Conservation (phyloP, 2,113 vertebrate species). For the Halcyon senegalensis region DNA sequence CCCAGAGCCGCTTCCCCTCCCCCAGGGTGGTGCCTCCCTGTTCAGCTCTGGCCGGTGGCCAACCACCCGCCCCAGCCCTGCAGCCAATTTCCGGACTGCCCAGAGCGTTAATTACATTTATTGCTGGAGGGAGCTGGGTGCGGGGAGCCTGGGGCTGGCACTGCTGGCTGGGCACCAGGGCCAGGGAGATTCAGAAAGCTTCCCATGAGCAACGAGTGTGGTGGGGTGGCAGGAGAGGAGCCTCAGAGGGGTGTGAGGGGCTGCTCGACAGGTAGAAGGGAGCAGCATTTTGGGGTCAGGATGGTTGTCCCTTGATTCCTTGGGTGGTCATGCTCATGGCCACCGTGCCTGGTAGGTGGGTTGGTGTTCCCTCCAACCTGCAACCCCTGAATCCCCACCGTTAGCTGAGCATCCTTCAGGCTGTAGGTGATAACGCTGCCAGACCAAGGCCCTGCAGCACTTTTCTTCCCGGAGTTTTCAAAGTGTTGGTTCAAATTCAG, state of each 20-base stretch:
- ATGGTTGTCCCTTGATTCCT: not conserved
- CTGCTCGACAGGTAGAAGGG: not conserved
- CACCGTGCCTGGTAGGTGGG: accelerated
- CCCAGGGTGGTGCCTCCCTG: not conserved
- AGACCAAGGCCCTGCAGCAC: not conserved
- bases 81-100: not conserved
- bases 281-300: not conserved
- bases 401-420: not conserved
- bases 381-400: not conserved
- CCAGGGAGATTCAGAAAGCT: not conserved
- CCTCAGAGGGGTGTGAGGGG: not conserved
- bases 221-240: not conserved
- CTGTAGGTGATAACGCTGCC: accelerated
- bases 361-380: not conserved
- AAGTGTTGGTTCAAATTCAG: not conserved
- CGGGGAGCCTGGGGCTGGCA: not conserved
- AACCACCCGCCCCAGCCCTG: not conserved
- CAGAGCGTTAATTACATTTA: not conserved
- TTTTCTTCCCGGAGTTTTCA: not conserved
- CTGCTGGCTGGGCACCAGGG: accelerated
- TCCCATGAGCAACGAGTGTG: accelerated
- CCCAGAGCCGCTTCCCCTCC: accelerated
- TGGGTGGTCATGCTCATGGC: not conserved
- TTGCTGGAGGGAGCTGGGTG: not conserved
- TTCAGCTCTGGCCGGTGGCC: not conserved